Percentiles rank a stretch among this genome's conserved stretches.
Conservation (phyloP, 2,113 vertebrate species). For the Calyptommatus sinebrachiatus region DNA sequence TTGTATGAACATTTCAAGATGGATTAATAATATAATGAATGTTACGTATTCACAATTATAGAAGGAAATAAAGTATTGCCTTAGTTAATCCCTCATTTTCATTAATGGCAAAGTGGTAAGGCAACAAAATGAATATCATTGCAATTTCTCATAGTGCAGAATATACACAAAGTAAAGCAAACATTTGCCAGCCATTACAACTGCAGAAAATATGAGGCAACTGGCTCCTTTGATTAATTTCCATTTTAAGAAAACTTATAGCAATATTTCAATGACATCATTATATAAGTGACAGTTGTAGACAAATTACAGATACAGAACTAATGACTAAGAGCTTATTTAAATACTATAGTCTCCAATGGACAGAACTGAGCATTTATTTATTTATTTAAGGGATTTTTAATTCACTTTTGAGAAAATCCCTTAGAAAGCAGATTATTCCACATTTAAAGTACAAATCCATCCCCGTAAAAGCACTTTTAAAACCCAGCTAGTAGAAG, state of each 20-base stretch:
- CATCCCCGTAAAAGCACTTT: too few relatives aligned
- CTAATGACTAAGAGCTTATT: background rate
- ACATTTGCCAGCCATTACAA: constrained; percentile 2
- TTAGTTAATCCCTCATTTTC: constrained; percentile 68
- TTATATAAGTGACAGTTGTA: constrained; percentile 13
- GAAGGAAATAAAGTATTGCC: constrained; percentile 71
- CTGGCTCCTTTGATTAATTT: background rate
- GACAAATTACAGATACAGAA: background rate
- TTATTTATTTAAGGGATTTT: too few relatives aligned
- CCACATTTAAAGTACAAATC: too few relatives aligned
- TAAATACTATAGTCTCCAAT: background rate
- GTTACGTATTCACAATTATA: constrained; percentile 64
- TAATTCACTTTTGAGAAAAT: too few relatives aligned
- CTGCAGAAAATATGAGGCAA: background rate
- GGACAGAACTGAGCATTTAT: too few relatives aligned
- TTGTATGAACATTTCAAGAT: constrained; percentile 69
- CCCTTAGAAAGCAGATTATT: too few relatives aligned
- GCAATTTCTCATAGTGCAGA: background rate
- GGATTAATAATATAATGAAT: constrained; percentile 76
- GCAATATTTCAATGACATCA: background rate
- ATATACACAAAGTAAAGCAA: background rate
- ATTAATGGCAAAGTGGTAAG: constrained; percentile 44
- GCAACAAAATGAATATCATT: constrained; percentile 60
- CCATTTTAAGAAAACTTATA: background rate
- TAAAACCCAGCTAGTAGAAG: too few relatives aligned